These are phyloP conservation scores for Callitettix versicolor DNA, from an alignment of 1,140 invertebrate genomes.

Conservation along the genomic window DNA sequence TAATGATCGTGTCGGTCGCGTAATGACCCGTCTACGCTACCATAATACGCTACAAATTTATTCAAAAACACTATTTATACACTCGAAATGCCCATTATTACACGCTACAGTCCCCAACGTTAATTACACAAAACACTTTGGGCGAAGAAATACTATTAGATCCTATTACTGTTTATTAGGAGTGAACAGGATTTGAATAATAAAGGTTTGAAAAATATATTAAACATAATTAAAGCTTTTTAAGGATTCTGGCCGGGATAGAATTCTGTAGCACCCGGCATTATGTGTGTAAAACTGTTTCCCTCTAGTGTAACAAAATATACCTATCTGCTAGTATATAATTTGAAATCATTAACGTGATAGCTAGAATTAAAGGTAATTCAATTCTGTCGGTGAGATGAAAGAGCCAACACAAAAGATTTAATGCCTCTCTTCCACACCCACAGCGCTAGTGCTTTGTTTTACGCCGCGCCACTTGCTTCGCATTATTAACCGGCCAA, in stretches of 20 bases:
- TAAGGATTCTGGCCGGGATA: too few species aligned
- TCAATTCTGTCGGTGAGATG: background rate
- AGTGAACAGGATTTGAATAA: constrained; percentile 11
- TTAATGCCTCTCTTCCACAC: too few species aligned
- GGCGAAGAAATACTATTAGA: background rate
- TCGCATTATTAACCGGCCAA: too few species aligned
- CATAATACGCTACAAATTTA: too few species aligned
- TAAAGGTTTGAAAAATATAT: constrained; percentile 1
- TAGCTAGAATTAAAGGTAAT: background rate
- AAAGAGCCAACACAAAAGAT: background rate
- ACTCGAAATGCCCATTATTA: background rate
- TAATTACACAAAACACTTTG: background rate
- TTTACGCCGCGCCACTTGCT: too few species aligned
- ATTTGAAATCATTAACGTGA: background rate
- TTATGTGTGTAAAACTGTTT: too few species aligned
- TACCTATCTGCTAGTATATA: background rate
- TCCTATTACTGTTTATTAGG: constrained; percentile 12
- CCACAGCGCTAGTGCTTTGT: too few species aligned
- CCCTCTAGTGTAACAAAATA: background rate
- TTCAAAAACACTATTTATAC: too few species aligned
- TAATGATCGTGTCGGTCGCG: too few species aligned
- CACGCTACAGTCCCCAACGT: background rate
- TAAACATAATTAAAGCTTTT: constrained; percentile 3
- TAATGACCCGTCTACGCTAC: too few species aligned
- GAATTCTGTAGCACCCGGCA: too few species aligned